Evolutionary conservation across 2,113 vertebrate species (phyloP).

Genomic region (Zapornia atra): DNA sequence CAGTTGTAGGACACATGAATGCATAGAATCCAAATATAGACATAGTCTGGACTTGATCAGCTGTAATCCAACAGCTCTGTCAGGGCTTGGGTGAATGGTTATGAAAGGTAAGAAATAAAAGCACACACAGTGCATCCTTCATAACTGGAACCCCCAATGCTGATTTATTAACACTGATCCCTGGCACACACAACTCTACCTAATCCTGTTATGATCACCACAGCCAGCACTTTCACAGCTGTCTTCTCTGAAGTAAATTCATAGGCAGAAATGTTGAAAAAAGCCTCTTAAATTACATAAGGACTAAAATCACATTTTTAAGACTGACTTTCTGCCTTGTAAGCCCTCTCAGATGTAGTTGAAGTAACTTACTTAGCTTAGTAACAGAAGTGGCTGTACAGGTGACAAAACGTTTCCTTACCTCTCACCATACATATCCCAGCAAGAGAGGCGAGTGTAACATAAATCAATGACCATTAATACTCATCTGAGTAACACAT

Average conservation of each 20-base stretch:
- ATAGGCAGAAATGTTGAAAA: neutral
- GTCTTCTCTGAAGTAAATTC: neutral
- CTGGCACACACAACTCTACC: neutral
- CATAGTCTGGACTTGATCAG: neutral
- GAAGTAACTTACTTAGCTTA: neutral
- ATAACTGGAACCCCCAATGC: neutral
- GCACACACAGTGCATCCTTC: neutral
- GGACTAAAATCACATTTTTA: neutral
- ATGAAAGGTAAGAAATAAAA: neutral
- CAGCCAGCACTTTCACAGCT: neutral
- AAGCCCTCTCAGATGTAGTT: neutral
- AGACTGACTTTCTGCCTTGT: neutral
- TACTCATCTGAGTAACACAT: neutral
- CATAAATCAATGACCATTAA: neutral
- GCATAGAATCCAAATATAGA: neutral
- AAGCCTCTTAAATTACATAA: neutral
- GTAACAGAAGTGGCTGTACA: neutral
- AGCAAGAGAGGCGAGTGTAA: neutral
- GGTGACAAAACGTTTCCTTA: neutral
- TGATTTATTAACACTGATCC: neutral
- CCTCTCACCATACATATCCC: neutral
- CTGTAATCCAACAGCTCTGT: neutral
- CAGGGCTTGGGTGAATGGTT: neutral
- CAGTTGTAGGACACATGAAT: neutral
- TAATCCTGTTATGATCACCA: neutral